Percentiles rank a stretch among this genome's conserved stretches.
phyloP scores from a whole-genome alignment of 1,140 invertebrate genomes.

The Ostrea denselamellosa region DNA sequence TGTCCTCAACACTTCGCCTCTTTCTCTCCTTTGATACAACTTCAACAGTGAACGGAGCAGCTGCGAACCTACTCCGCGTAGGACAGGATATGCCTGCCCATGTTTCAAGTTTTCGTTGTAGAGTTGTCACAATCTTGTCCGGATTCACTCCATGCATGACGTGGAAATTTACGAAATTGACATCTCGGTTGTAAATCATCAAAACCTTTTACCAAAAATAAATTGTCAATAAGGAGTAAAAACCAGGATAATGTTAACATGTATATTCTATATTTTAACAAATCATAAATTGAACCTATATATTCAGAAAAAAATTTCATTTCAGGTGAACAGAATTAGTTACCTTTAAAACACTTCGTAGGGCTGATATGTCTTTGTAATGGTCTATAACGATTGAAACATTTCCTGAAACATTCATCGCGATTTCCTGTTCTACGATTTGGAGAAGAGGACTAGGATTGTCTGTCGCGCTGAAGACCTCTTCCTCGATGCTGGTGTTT shows the following conservation, averaged over 20 bases:
- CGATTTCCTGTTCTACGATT: conserved; percentile 57
- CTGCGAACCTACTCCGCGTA: conserved; percentile 54
- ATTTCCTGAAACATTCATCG: conserved; percentile 51
- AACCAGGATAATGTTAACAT: not conserved
- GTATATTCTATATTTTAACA: not conserved
- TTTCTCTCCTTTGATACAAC: conserved; percentile 38
- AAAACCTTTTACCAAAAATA: conserved; percentile 60
- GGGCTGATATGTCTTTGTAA: conserved; percentile 52
- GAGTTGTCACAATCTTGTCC: conserved; percentile 48
- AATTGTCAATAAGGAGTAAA: not conserved
- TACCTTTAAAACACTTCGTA: conserved; percentile 57
- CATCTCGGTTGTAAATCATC: conserved; percentile 61
- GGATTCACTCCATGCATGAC: conserved; percentile 42
- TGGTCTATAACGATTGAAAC: conserved; percentile 55
- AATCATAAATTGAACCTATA: not conserved
- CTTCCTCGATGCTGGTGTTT: conserved; percentile 50
- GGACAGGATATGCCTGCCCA: conserved; percentile 59
- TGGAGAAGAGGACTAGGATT: conserved; percentile 58
- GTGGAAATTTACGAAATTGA: conserved; percentile 51
- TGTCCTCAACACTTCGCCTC: conserved; percentile 54
- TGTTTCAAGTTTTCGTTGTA: conserved; percentile 59
- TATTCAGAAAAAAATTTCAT: not conserved
- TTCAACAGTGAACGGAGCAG: conserved; percentile 54
- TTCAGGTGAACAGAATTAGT: not conserved
- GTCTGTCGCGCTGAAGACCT: conserved; percentile 48